Evolutionary conservation across 2,113 vertebrate species (phyloP).

Genomic region (Burhinus bistriatus): DNA sequence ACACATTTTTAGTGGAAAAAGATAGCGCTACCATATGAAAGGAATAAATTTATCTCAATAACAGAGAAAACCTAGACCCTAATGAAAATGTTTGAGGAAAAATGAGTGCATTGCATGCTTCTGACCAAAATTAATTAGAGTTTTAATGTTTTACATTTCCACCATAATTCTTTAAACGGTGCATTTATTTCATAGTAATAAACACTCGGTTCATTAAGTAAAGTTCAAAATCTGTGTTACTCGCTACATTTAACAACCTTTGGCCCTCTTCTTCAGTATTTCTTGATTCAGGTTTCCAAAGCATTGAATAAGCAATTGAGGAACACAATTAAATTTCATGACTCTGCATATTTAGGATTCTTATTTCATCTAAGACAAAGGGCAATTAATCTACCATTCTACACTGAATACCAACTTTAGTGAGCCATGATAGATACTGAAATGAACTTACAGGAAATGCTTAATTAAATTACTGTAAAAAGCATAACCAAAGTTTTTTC

Average conservation of each 20-base stretch:
- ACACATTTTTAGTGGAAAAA: not conserved
- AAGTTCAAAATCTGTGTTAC: slow-evolving; percentile 81
- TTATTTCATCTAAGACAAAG: slow-evolving; percentile 86
- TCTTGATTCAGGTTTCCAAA: slow-evolving; percentile 73
- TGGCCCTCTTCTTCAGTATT: slow-evolving; percentile 65
- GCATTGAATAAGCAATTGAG: slow-evolving; percentile 81
- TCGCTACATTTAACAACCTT: slow-evolving; percentile 86
- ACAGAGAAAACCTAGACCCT: slow-evolving; percentile 53
- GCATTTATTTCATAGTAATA: slow-evolving; percentile 82
- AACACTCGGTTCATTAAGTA: slow-evolving; percentile 89
- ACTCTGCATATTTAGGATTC: slow-evolving; percentile 85
- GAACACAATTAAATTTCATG: slow-evolving; percentile 88
- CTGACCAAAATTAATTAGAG: slow-evolving; percentile 80
- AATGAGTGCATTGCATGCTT: slow-evolving; percentile 65
- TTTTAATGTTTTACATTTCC: slow-evolving; percentile 74
- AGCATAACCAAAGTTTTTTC: slow-evolving; percentile 53
- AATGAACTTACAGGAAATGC: slow-evolving; percentile 81
- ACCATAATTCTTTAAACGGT: slow-evolving; percentile 80
- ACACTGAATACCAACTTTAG: slow-evolving; percentile 79
- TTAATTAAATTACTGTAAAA: slow-evolving; percentile 88
- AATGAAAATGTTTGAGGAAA: slow-evolving; percentile 73
- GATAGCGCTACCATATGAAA: slow-evolving; percentile 1
- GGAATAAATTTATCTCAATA: slow-evolving; percentile 63
- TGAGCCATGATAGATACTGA: slow-evolving; percentile 81
- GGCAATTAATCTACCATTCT: slow-evolving; percentile 83